Percentiles rank a stretch among this genome's conserved stretches.
These are phyloP conservation scores for Sitta carolinensis DNA, from an alignment of 2,797 vertebrate species.

Conservation along the genomic window DNA sequence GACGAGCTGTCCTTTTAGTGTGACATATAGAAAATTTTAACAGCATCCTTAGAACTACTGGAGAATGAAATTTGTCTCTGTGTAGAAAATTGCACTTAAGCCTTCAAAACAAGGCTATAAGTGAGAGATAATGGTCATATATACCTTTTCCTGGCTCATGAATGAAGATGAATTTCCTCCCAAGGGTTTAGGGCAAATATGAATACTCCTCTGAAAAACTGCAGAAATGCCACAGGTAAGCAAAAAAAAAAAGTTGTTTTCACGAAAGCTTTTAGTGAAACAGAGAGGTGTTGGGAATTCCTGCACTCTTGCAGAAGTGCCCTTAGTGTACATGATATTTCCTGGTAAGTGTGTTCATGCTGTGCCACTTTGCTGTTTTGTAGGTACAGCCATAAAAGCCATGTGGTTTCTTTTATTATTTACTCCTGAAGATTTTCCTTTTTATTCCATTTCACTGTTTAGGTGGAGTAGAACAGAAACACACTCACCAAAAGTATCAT, in stretches of 20 bases:
- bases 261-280: not conserved
- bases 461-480: not conserved
- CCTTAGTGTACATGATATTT: not conserved
- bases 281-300: not conserved
- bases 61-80: conserved; percentile 11
- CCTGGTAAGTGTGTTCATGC: not conserved
- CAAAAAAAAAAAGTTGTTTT: not conserved
- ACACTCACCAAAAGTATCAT: not conserved
- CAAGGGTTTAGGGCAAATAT: not conserved
- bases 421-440: not conserved
- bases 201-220: not conserved
- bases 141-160: not conserved
- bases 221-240: not conserved
- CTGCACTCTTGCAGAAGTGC: not conserved
- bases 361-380: not conserved
- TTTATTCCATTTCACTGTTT: not conserved
- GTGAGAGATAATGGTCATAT: not conserved
- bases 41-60: not conserved
- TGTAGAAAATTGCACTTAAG: conserved; percentile 41
- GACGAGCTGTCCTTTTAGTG: conserved; percentile 16
- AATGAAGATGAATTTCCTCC: not conserved
- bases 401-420: not conserved
- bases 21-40: conserved; percentile 35
- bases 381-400: not conserved
- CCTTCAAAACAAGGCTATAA: conserved; percentile 48